These are phyloP conservation scores for chimpanzee (Pan troglodytes) DNA, from an alignment of 2,113 vertebrate species.

Conservation along the genomic window NHGRI_mPanTro3-v2.1_pri NC_072404.2:44904501-44905000, in stretches of 20 bases:
- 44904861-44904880: not conserved
- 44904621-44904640: not conserved
- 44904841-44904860: not conserved
- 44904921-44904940: not conserved
- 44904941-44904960: not conserved
- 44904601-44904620: not conserved
- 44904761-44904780: not conserved
- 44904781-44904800: not conserved
- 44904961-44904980: not conserved
- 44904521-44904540: not conserved
- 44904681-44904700: not conserved
- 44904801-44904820: not conserved
- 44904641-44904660: not conserved
- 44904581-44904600: not conserved
- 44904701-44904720: accelerated
- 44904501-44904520: not conserved
- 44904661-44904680: not conserved
- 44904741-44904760: not conserved
- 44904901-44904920: not conserved
- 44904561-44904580: not conserved
- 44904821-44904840: not conserved
- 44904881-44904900: not conserved
- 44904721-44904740: not conserved
- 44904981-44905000: not conserved
- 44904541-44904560: not conserved